Base-by-base conservation (phyloP, 2,797 vertebrate genomes). In the Rhodeus uyekii region DNA sequence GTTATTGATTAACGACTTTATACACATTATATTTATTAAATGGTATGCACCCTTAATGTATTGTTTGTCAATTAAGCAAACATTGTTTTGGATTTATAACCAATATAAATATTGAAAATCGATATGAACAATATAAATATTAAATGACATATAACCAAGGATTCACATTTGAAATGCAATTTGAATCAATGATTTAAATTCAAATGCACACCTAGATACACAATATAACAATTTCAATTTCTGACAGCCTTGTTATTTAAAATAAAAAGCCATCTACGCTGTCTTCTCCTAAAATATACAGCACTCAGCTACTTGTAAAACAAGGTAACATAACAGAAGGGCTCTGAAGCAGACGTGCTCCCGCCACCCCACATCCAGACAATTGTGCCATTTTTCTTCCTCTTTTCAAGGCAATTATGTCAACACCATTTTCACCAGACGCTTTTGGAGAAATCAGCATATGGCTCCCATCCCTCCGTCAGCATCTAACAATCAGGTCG, bases 401-500 rank as follows among this genome's bases (percentile, higher is more conserved):
- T 55, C 68, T 50, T 67, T 80, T 82, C 39, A 55, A 78, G 50
- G 18, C 74, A 39, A 67, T 71, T 81, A 75, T 60, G n/a, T 80
- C 73, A 78, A 77, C 71, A 61, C 36, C 69, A 78, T 67, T 72
- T 75, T 18, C 69, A 50, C 27, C 38, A 65, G 80, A 67, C 29
- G 19, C 50, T 74, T 80, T 53, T 22, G 65, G 72, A 64, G 81
- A 39, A 22, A 53, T 24, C 36, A 36, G 78, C 81, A 78, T 48
- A 72, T 61, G 73, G 78, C 74, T 80, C 36, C 50, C 73, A 76
- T 67, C 58, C 65, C 27, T 44, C 44, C n/a, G 3, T 34, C 69
- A 36, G 39, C 58, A 55, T 72, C n/a, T 24, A 78, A 86, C 83
- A 84, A 78, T 86, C 83, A 78, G 55, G 46, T 34, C 0, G 22